phyloP scores from a whole-genome alignment of 2,113 vertebrate species.

The Planiliza haematocheilus region DNA sequence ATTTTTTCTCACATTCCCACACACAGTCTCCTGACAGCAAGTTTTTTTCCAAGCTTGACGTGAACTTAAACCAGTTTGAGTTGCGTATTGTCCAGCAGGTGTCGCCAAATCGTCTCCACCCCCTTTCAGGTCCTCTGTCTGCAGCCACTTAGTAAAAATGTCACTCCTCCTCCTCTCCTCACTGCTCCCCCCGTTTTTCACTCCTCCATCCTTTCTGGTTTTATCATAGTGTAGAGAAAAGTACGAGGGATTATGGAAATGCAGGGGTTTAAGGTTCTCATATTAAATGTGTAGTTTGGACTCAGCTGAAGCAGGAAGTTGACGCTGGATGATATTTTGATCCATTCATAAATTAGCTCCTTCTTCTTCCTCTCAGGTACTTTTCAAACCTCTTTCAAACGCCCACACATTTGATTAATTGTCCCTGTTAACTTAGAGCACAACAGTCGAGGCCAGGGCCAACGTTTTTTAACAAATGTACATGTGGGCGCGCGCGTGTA shows the following conservation, averaged over 20 bases:
- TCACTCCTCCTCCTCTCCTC: slow-evolving; percentile 42
- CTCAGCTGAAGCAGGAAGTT: slow-evolving; percentile 7
- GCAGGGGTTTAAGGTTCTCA: slow-evolving; percentile 21
- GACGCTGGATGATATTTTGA: slow-evolving; percentile 19
- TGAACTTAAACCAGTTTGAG: no score
- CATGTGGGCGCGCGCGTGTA: background rate
- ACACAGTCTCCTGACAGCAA: no score
- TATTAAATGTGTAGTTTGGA: slow-evolving; percentile 36
- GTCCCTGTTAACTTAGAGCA: background rate
- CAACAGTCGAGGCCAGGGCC: background rate
- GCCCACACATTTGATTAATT: background rate
- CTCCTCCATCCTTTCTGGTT: slow-evolving; percentile 26
- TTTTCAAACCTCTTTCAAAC: background rate
- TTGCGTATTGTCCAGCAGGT: slow-evolving; percentile 29
- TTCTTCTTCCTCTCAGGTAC: background rate
- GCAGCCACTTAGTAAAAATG: slow-evolving; percentile 34
- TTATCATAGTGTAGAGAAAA: slow-evolving; percentile 34
- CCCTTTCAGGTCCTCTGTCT: no score
- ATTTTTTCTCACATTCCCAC: no score
- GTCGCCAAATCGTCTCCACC: slow-evolving; percentile 50
- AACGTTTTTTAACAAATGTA: background rate
- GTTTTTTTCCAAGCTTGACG: no score
- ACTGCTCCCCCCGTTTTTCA: slow-evolving; percentile 7
- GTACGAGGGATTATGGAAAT: slow-evolving; percentile 54
- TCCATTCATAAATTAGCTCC: slow-evolving; percentile 2